Evolutionary conservation across 2,113 vertebrate genomes (phyloP), one percentile per base, ranked within the genome.

Genomic region (Limanda limanda): DNA sequence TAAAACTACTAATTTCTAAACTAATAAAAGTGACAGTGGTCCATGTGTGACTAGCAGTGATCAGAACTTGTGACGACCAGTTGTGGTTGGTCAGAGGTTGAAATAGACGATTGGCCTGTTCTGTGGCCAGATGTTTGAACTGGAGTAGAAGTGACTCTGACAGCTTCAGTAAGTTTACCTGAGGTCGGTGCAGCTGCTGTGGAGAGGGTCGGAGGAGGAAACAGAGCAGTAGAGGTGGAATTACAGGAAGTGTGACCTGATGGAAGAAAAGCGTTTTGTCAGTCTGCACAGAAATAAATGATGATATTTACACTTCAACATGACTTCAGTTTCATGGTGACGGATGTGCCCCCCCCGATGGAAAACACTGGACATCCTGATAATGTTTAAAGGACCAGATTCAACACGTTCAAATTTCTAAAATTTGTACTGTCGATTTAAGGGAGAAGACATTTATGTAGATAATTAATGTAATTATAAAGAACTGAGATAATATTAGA

Each of bases 161-260:
- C 0, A 2, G 6, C 8, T 52, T 57, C 56, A 57, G 51, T 4
- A 48, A 40, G 20, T 58, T 73, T 79, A 88, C 79, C 78, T 78
- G 54, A 52, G 9, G 68, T 68, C n/a, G 52, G 66, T 55, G 21
- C 13, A 45, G 68, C n/a, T 55, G 55, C 55, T 69, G 74, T 25
- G 27, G 68, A 2, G 31, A 2, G 40, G 2, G 64, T 7, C 15
- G n/a, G 11, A 23, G 21, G 2, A 6, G 71, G 20, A 23, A 69
- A 20, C n/a, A 23, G 13, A 48, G 42, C 3, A 54, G 47, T 1
- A 8, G 71, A 14, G 8, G 68, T 73, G 0, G 69, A 23, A 23
- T n/a, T 31, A 61, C 51, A 61, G 23, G 82, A 77, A 40, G 57
- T 47, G 31, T 74, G 76, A 79, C 67, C 87, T 91, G 61, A 82